These are phyloP conservation scores for Callocephalon fimbriatum DNA, from an alignment of 2,113 vertebrate species.

Conservation along the genomic window DNA sequence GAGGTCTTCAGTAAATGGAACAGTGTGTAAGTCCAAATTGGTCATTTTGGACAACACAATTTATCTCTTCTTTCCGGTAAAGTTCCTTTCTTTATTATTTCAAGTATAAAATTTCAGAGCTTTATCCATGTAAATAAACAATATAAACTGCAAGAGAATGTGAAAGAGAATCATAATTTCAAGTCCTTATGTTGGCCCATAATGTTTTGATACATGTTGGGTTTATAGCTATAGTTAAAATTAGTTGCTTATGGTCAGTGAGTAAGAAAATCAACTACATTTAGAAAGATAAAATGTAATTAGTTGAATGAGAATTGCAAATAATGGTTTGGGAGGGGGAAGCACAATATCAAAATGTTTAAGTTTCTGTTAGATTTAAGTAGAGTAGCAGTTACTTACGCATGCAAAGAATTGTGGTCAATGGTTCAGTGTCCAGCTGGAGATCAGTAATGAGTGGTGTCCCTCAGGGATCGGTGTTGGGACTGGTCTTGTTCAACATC, in stretches of 20 bases:
- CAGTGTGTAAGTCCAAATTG: slow-evolving; percentile 84
- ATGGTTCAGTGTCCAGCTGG: too few species aligned
- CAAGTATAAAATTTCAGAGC: not conserved
- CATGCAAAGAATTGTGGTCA: too few species aligned
- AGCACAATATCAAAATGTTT: not conserved
- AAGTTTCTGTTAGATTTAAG: not conserved
- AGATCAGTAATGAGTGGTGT: too few species aligned
- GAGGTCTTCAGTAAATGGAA: slow-evolving; percentile 86
- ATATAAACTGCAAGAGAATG: not conserved
- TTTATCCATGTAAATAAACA: not conserved
- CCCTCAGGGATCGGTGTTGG: too few species aligned
- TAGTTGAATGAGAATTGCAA: not conserved
- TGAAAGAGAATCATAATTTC: not conserved
- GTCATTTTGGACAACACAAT: slow-evolving; percentile 87
- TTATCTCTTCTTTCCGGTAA: slow-evolving; percentile 91
- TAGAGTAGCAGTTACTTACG: not conserved
- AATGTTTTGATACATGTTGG: not conserved
- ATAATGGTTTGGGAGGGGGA: not conserved
- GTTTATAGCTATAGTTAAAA: not conserved
- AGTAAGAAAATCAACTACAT: not conserved
- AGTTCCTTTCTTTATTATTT: not conserved
- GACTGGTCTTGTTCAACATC: too few species aligned
- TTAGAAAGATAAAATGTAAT: not conserved
- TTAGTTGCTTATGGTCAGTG: not conserved
- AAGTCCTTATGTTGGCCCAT: not conserved